phyloP scores from a whole-genome alignment of 2,888 invertebrate species.

The Oligia strigilis region DNA sequence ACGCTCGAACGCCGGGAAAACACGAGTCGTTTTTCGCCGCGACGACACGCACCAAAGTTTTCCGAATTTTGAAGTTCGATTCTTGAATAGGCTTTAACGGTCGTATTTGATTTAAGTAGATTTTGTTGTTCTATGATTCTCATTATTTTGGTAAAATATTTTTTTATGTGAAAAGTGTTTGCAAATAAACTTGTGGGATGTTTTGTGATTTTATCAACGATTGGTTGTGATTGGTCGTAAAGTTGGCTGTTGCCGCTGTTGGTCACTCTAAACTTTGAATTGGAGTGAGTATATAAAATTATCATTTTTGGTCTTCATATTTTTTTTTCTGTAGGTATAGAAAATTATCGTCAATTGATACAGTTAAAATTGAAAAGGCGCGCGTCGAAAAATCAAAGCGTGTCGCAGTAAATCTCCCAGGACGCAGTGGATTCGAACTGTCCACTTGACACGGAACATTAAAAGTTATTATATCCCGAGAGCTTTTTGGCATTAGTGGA shows the following conservation, averaged over 20 bases:
- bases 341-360: slow-evolving; percentile 79
- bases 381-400: slow-evolving; percentile 84
- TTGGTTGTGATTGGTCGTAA: slow-evolving; percentile 77
- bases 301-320: slow-evolving; percentile 35
- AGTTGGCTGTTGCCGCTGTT: slow-evolving; percentile 74
- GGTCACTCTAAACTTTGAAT: slow-evolving; percentile 72
- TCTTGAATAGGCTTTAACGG: slow-evolving; percentile 69
- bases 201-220: slow-evolving; percentile 81
- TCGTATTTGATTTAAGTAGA: slow-evolving; percentile 70
- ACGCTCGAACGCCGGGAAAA: slow-evolving; percentile 90
- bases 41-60: slow-evolving; percentile 83
- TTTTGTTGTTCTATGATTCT: slow-evolving; percentile 63
- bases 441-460: slow-evolving; percentile 86
- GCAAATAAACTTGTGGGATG: slow-evolving; percentile 83
- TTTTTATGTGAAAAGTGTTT: slow-evolving; percentile 67
- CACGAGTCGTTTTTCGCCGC: slow-evolving; percentile 88
- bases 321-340: slow-evolving; percentile 61
- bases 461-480: slow-evolving; percentile 83
- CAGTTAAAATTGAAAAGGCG: slow-evolving; percentile 75
- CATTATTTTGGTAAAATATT: slow-evolving; percentile 63
- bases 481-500: slow-evolving; percentile 78
- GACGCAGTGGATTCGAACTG: slow-evolving; percentile 83
- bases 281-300: slow-evolving; percentile 82
- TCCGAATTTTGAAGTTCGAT: slow-evolving; percentile 78
- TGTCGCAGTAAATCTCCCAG: slow-evolving; percentile 86